phyloP scores from a whole-genome alignment of 2,888 invertebrate species.

The Zygothrica quintamaculata region DNA sequence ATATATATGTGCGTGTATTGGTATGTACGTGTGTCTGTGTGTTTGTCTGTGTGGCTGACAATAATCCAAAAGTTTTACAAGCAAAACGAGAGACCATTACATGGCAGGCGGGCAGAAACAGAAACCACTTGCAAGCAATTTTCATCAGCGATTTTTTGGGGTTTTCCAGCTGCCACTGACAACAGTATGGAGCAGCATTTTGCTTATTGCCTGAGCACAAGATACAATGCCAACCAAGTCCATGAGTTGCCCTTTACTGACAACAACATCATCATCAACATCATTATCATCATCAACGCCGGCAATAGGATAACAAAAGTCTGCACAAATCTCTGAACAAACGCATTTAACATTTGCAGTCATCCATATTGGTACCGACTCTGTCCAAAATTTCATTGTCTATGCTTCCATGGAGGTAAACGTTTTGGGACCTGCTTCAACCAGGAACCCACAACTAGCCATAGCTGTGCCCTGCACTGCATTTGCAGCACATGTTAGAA shows the following conservation, averaged over 20 bases:
- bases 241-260: too few species aligned
- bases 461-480: constrained; percentile 15
- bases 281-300: constrained; percentile 23
- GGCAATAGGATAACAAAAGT: constrained; percentile 48
- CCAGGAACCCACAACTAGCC: constrained; percentile 41
- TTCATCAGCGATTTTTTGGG: constrained; percentile 71
- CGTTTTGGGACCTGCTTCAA: constrained; percentile 53
- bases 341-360: constrained; percentile 55
- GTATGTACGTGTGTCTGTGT: constrained; percentile 17
- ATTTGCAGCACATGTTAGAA: constrained; percentile 39
- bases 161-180: constrained; percentile 60
- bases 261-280: too few species aligned
- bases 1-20: constrained; percentile 25
- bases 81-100: constrained; percentile 77
- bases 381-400: constrained; percentile 62
- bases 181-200: constrained; percentile 55
- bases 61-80: constrained; percentile 80
- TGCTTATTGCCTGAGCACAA: constrained; percentile 67
- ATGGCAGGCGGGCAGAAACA: constrained; percentile 71
- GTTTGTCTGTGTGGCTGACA: constrained; percentile 59
- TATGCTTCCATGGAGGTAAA: constrained; percentile 65
- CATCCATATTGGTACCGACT: constrained; percentile 2
- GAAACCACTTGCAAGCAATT: constrained; percentile 78
- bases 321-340: constrained; percentile 51
- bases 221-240: constrained; percentile 4